These are phyloP conservation scores for Pelmatolapia mariae DNA, from an alignment of 2,113 vertebrate species.

Conservation along the genomic window DNA sequence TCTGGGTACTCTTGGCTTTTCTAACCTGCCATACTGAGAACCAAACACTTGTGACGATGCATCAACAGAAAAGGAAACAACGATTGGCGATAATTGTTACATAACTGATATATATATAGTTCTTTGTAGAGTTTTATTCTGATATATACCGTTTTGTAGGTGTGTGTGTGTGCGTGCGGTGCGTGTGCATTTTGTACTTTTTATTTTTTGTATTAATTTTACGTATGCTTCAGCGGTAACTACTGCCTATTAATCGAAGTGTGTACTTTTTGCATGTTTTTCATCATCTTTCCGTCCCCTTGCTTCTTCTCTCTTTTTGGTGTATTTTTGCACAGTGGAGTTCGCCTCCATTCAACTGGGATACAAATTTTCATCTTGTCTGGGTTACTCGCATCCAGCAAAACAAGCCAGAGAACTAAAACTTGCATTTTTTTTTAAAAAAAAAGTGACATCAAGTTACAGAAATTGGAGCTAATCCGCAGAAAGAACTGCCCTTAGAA, in stretches of 20 bases:
- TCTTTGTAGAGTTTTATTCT: conserved; percentile 81
- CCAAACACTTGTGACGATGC: conserved; percentile 66
- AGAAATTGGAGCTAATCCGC: not conserved
- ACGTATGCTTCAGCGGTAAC: conserved; percentile 74
- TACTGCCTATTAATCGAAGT: conserved; percentile 74
- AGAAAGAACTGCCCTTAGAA: not conserved
- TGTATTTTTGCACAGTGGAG: conserved; percentile 56
- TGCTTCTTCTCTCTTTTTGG: conserved; percentile 34
- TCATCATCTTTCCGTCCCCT: conserved; percentile 37
- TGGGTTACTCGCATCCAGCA: not conserved
- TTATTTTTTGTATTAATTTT: conserved; percentile 73
- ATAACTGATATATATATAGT: conserved; percentile 70
- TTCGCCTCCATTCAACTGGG: conserved; percentile 30
- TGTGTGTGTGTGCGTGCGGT: conserved; percentile 54
- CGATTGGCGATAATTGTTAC: conserved; percentile 69
- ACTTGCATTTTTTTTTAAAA: not conserved
- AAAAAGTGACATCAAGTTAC: not conserved
- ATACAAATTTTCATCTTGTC: not conserved
- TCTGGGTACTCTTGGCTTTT: conserved; percentile 75
- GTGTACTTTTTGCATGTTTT: conserved; percentile 66
- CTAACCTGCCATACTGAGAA: conserved; percentile 69
- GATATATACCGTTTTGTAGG: conserved; percentile 78
- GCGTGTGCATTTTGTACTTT: conserved; percentile 74
- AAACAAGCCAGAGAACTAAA: conserved; percentile 9
- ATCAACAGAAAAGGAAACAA: conserved; percentile 62